Conservation (phyloP, 2,888 invertebrate genomes). For the Eutolmus rufibarbis region DNA sequence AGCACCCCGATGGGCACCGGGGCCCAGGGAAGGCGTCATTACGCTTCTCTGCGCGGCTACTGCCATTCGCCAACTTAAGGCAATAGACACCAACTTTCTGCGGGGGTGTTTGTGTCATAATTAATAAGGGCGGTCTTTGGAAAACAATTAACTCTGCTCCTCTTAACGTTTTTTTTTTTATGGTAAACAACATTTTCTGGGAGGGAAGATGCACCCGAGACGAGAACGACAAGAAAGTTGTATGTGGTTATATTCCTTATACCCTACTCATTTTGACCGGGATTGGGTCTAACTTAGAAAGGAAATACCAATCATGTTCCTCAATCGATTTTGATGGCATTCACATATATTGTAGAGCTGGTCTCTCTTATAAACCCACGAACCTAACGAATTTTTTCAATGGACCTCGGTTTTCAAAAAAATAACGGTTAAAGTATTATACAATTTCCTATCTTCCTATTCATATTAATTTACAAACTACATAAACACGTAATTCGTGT, state of each 20-base stretch:
- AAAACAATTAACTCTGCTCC: not conserved
- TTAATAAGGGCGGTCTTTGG: not conserved
- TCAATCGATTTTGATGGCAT: no score
- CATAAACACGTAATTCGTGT: no score
- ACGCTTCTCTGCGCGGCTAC: not conserved
- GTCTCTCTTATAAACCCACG: no score
- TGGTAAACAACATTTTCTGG: not conserved
- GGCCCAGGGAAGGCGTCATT: not conserved
- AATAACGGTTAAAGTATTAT: no score
- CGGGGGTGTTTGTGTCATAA: not conserved
- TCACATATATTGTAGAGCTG: no score
- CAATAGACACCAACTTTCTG: not conserved
- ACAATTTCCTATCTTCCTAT: no score
- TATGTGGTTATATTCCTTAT: not conserved
- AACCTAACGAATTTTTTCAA: no score
- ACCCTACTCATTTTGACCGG: not conserved
- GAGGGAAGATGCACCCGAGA: not conserved
- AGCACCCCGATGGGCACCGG: not conserved
- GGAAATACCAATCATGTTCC: no score
- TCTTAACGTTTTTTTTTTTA: not conserved
- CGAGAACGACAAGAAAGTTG: not conserved
- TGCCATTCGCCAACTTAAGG: not conserved
- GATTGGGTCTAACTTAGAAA: not conserved
- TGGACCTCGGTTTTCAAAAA: no score
- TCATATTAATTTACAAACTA: no score